phyloP scores from a whole-genome alignment of 2,113 vertebrate species.

The Xenopus laevis region DNA sequence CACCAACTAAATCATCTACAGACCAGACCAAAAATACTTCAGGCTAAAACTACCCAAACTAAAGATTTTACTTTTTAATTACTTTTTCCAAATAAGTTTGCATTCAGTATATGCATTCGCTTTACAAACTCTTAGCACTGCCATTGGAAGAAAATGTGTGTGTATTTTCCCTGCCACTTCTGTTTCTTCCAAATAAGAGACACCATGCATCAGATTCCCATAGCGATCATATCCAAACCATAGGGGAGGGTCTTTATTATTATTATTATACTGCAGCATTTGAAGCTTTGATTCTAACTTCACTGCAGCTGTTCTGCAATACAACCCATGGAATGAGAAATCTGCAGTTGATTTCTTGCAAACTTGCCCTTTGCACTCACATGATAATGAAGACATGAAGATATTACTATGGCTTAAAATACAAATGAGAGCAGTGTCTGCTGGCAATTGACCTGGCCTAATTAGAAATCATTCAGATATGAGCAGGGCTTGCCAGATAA shows the following conservation, averaged over 20 bases:
- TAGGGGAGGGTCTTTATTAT: slow-evolving; percentile 53
- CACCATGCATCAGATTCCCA: slow-evolving; percentile 37
- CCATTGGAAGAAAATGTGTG: neutral
- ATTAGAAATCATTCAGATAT: no score
- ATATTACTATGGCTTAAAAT: no score
- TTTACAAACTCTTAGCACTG: neutral
- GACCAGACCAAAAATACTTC: no score
- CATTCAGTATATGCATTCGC: neutral
- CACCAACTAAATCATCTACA: no score
- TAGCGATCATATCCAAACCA: slow-evolving; percentile 58
- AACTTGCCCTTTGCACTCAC: no score
- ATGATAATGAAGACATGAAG: no score
- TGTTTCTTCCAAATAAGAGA: slow-evolving; percentile 38
- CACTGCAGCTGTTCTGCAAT: slow-evolving; percentile 63
- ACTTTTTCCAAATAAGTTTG: neutral
- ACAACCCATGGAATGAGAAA: neutral
- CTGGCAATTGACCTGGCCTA: no score
- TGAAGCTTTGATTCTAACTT: slow-evolving; percentile 59
- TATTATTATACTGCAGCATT: slow-evolving; percentile 61
- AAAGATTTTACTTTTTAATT: no score
- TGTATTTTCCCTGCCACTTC: slow-evolving; percentile 32
- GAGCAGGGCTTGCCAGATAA: no score
- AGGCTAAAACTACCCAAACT: no score
- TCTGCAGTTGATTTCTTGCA: no score
- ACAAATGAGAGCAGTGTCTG: no score